Conservation (phyloP, 2,888 invertebrate genomes). For the Athripsodes cinereus region DNA sequence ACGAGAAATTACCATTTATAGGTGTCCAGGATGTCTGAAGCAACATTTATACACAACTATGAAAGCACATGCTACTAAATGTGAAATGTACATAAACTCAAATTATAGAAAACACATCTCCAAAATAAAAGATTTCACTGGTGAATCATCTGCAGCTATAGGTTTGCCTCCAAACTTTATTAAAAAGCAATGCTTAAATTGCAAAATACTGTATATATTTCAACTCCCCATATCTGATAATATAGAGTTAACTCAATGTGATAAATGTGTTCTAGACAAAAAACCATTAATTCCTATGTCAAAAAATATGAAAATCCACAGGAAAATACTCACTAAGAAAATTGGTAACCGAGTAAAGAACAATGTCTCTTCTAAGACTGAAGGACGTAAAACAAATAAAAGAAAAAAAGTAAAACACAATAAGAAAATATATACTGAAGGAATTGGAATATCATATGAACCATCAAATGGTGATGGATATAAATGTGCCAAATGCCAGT, state of each 20-base stretch:
- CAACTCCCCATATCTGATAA: too few species aligned
- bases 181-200: neutral
- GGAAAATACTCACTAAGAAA: too few species aligned
- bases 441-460: too few species aligned
- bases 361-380: too few species aligned
- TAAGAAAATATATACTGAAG: too few species aligned
- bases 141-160: too few species aligned
- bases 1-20: neutral
- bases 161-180: neutral
- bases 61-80: conserved; percentile 9
- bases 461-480: conserved; percentile 30
- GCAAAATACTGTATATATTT: neutral
- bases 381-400: conserved; percentile 19
- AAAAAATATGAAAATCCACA: neutral
- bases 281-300: too few species aligned
- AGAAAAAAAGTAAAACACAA: conserved; percentile 1
- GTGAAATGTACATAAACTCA: neutral
- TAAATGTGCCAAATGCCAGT: conserved; percentile 43
- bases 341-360: too few species aligned
- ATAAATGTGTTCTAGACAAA: too few species aligned
- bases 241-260: too few species aligned
- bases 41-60: neutral
- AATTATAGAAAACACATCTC: neutral
- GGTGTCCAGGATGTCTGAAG: conserved; percentile 11
- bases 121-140: neutral